These are phyloP conservation scores for Mellilla xanthometata DNA, from an alignment of 2,888 invertebrate genomes.

Conservation along the genomic window DNA sequence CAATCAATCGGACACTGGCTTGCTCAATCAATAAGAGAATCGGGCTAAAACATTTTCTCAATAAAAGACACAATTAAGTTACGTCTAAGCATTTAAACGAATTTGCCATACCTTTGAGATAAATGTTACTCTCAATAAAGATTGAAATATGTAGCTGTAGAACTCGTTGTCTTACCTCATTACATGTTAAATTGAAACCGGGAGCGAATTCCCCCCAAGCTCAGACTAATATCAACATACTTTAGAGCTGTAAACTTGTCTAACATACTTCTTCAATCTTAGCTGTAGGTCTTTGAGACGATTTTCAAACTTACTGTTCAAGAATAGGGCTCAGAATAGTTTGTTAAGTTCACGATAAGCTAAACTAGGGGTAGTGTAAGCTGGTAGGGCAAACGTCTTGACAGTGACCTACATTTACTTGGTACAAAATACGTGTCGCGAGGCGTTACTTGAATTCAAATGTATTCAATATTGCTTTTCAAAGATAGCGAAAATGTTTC, in stretches of 20 bases:
- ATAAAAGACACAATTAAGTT: too few species aligned
- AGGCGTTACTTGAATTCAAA: too few species aligned
- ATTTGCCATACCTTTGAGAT: too few species aligned
- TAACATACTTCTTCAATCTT: conserved; percentile 3
- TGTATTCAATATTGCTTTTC: too few species aligned
- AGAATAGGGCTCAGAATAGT: conserved; percentile 3
- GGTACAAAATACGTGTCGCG: too few species aligned
- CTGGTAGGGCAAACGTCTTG: conserved; percentile 2
- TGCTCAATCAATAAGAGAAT: too few species aligned
- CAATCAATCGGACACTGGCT: too few species aligned
- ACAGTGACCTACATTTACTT: conserved; percentile 12
- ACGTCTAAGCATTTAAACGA: too few species aligned
- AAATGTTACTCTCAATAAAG: too few species aligned
- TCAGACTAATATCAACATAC: conserved; percentile 12
- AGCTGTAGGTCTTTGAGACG: background rate
- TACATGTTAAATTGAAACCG: conserved; percentile 13
- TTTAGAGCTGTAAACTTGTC: conserved; percentile 7
- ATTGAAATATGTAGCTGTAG: too few species aligned
- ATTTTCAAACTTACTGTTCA: background rate
- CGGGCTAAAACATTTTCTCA: too few species aligned
- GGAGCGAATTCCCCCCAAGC: conserved; percentile 10
- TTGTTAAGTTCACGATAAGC: conserved; percentile 1
- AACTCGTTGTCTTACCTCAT: conserved; percentile 8
- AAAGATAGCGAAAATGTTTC: too few species aligned
- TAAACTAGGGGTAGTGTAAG: background rate